Base-by-base conservation (phyloP, 1,140 invertebrate species). In the Drosophila oshimai region DNA sequence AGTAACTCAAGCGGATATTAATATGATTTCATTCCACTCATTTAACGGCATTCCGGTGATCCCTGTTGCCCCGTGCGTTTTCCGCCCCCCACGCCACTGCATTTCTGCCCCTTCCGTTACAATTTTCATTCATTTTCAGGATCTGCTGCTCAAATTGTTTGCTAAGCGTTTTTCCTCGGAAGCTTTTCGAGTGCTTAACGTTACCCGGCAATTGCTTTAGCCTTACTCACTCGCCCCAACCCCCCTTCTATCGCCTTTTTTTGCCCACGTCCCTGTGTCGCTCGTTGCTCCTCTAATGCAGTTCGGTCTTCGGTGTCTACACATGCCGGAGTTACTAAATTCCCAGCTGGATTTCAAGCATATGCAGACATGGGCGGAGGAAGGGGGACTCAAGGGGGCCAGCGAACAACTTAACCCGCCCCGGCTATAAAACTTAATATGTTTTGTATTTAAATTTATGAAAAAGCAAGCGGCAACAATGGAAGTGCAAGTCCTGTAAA, bases 371-470 rank as follows among this genome's bases (percentile, higher is more conserved):
- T 36, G 45, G 29, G 29, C 33, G 26, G 24, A 10, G 15, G 26
- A 10, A 39, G 46, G 49, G 37, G 28, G 15, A 42, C 39, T 42
- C 29, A 51, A 5, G 44, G 12, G 41, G 44, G 61, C 44, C 33
- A 20, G 51, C 37, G 67, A 46, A 87, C 71, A 75, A 80, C 72
- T 86, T 80, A 80, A 87, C 60, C 81, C 57, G 45, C 68, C 61
- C 61, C 54, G 83, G 80, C 80, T 76, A 86, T 86, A 86, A 86
- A 86, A 86, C 80, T 87, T 86, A 86, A 86, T 86, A 86, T 87
- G 80, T 86, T 86, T 86, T 80, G 80, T 86, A 86, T 86, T 86
- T 86, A 86, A 86, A 86, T 86, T 86, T 86, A 86, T 86, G 81
- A 86, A 86, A 83, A 83, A 74, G 54, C 74, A 69, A 65, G 61